Base-by-base conservation (phyloP, 2,113 vertebrate genomes). In the Symphodus melops region DNA sequence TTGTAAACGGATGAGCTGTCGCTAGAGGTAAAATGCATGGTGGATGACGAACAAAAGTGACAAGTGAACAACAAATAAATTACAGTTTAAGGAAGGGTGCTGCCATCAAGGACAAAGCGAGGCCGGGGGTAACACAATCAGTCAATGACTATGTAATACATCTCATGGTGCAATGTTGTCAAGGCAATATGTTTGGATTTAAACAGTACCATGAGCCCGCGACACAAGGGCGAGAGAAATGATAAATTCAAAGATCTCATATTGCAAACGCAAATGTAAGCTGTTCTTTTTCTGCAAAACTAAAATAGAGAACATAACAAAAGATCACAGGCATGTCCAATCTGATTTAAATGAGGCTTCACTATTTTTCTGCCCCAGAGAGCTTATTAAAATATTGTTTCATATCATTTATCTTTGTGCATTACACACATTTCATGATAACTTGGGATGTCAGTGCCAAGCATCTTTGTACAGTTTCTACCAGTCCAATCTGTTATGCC, bases 41-140 rank as follows among this genome's bases (percentile, higher is more conserved):
- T 53, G 83, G 78, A 68, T 81, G 69, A 78, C 61, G 54, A 87
- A 75, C 59, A 68, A 65, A 76, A 89, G 72, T 81, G 80, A 91
- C 83, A 72, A 82, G 90, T 81, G 74, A 85, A 84, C 80, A 85
- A 83, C 81, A 88, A 75, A 88, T 79, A 75, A 75, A 86, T 88
- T 81, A 78, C 72, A 74, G 74, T 77, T 84, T 85, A 84, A 91
- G 79, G 75, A 70, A 42, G 60, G 79, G 72, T 42, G 73, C 70
- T 48, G 74, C 70, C 83, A 84, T 83, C 81, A 87, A 89, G 87
- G 89, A 87, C 86, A 83, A 53, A 75, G 72, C 53, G 72, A 75
- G 82, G 75, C 77, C 48, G 63, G 67, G 60, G 79, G 81, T 74
- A 74, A 54, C 37, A 1, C 56, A 61, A 56, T 83, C 61, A 63